These are phyloP conservation scores for Lemur catta DNA, from an alignment of 2,797 vertebrate species.

Conservation along the genomic window DNA sequence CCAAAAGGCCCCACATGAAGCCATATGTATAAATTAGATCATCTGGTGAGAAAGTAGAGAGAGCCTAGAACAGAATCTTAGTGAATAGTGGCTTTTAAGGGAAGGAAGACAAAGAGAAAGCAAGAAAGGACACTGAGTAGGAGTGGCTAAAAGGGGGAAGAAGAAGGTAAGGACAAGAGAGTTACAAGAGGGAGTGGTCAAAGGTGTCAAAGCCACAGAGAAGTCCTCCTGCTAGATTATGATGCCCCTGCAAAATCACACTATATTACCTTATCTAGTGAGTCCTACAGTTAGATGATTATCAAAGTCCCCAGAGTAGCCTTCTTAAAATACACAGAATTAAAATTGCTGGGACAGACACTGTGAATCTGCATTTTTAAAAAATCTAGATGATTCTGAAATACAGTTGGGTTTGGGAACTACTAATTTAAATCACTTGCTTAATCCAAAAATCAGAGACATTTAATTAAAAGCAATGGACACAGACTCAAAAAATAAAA, in stretches of 20 bases:
- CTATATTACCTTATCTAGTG: not conserved
- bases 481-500: not conserved
- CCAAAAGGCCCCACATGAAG: not conserved
- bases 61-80: not conserved
- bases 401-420: not conserved
- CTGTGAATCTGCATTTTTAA: not conserved
- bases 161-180: not conserved
- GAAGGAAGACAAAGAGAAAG: not conserved
- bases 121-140: not conserved
- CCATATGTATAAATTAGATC: not conserved
- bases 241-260: not conserved
- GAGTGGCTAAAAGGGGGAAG: too few species aligned
- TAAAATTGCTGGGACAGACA: not conserved
- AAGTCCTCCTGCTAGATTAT: not conserved
- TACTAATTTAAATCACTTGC: not conserved
- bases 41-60: not conserved
- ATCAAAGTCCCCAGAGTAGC: not conserved
- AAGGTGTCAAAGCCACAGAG: not conserved
- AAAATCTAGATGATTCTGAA: not conserved
- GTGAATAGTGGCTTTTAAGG: not conserved
- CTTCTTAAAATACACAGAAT: not conserved
- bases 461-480: not conserved
- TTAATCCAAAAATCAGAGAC: not conserved
- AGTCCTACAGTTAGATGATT: not conserved
- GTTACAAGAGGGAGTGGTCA: not conserved